Conservation (phyloP, 2,113 vertebrate species). For the Plecotus auritus region DNA sequence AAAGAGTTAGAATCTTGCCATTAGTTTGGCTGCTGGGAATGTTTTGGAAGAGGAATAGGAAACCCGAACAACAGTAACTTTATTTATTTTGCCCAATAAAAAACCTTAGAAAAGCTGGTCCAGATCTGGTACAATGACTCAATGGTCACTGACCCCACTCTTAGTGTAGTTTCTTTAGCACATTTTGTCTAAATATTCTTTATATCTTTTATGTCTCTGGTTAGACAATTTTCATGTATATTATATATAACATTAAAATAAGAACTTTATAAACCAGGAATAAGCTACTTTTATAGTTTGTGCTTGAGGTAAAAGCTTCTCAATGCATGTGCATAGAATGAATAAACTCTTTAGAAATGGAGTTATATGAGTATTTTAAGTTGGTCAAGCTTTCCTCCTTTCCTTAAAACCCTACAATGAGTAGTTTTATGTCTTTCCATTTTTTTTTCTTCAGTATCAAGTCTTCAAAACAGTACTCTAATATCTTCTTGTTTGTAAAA, state of each 20-base stretch:
- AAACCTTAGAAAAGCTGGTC: neutral
- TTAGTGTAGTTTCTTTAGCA: neutral
- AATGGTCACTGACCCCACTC: neutral
- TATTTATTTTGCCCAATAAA: neutral
- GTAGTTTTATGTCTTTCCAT: neutral
- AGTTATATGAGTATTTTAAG: neutral
- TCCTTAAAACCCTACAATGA: neutral
- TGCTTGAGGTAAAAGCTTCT: neutral
- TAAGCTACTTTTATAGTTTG: neutral
- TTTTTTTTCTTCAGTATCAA: neutral
- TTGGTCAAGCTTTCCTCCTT: neutral
- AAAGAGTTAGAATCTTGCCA: neutral
- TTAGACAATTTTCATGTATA: neutral
- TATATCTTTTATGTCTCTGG: neutral
- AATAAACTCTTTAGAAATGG: neutral
- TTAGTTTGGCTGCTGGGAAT: neutral
- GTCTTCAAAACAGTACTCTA: neutral
- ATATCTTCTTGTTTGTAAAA: neutral
- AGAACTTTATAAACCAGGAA: neutral
- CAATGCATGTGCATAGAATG: neutral
- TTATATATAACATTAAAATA: neutral
- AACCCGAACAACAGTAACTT: neutral
- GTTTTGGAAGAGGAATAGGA: neutral
- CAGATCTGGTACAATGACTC: neutral
- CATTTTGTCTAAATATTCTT: neutral